Evolutionary conservation across 2,113 vertebrate species (phyloP).

Genomic region (Condylura cristata): DNA sequence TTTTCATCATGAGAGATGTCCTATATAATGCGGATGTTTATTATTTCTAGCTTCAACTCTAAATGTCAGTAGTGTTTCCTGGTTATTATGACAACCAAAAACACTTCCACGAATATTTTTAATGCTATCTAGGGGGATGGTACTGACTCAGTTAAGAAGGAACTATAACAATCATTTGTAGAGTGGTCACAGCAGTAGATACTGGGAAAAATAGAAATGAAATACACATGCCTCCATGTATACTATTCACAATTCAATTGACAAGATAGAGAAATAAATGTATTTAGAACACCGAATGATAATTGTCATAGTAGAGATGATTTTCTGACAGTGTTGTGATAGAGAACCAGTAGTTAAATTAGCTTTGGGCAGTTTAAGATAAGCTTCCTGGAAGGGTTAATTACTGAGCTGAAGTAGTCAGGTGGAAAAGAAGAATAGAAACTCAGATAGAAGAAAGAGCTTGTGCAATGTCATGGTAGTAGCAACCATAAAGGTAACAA

Average conservation of each 20-base stretch:
- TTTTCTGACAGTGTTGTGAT: not conserved
- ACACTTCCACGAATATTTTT: not conserved
- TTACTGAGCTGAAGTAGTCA: constrained; percentile 27
- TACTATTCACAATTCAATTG: not conserved
- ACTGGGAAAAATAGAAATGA: not conserved
- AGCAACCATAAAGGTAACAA: not conserved
- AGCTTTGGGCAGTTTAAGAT: not conserved
- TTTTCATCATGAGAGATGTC: not conserved
- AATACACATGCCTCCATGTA: not conserved
- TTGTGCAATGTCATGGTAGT: not conserved
- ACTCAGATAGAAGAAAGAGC: not conserved
- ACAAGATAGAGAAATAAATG: not conserved
- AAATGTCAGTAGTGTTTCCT: constrained; percentile 38
- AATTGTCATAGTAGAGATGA: not conserved
- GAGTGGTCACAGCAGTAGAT: not conserved
- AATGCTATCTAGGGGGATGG: not conserved
- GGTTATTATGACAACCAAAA: not conserved
- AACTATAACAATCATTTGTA: not conserved
- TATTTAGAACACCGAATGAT: not conserved
- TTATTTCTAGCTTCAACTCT: not conserved
- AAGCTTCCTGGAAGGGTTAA: constrained; percentile 15
- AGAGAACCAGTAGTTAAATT: not conserved
- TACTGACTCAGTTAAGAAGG: not conserved
- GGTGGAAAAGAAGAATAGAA: not conserved
- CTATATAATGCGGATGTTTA: not conserved